Evolutionary conservation across 2,113 vertebrate species (phyloP), one percentile per base, ranked within the genome.

Genomic region (Eolophus roseicapilla): DNA sequence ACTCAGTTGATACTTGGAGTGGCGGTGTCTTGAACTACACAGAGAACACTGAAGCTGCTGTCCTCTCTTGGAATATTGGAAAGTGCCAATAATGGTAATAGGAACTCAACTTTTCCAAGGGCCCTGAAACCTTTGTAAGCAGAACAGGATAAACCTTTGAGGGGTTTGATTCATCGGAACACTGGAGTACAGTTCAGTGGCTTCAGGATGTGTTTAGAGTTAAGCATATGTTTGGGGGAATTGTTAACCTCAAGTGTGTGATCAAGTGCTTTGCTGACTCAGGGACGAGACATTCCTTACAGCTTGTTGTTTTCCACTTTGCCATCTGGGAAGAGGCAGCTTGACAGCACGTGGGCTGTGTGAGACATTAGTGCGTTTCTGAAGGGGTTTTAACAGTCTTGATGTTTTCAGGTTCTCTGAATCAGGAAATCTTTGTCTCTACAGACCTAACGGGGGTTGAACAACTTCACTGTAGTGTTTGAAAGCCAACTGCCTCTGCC

Each of bases 301-400:
- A 81, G 90, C 73, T 95, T 92, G 92, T 92, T 94, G 90, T 96
- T 96, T 96, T 92, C 85, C 93, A 96, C 86, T 92, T 91, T 78
- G 80, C 96, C 86, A 90, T 94, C 91, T 96, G 96, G 93, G 89
- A 96, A 63, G 88, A 92, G 50, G 89, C 89, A 95, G 73, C 69
- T 91, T 93, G 94, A 89, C 96, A 96, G 91, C 74, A 82, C 8
- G 83, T 88, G 83, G 92, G 92, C 92, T 95, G 93, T 95, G 89
- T 94, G 91, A 96, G 94, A 96, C 86, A 53, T 95, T 33, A 88
- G 28, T 86, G 82, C 37, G 0, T 63, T 83, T 88, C 73, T 86
- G 80, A 50, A 92, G 92, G 73, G 92, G 29, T 88, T 68, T 85
- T 71, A 96, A 91, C 60, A 92, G 67, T 35, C 60, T 50, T 92